Conservation (phyloP, 2,888 invertebrate genomes). For the Hemistola chrysoprasaria region DNA sequence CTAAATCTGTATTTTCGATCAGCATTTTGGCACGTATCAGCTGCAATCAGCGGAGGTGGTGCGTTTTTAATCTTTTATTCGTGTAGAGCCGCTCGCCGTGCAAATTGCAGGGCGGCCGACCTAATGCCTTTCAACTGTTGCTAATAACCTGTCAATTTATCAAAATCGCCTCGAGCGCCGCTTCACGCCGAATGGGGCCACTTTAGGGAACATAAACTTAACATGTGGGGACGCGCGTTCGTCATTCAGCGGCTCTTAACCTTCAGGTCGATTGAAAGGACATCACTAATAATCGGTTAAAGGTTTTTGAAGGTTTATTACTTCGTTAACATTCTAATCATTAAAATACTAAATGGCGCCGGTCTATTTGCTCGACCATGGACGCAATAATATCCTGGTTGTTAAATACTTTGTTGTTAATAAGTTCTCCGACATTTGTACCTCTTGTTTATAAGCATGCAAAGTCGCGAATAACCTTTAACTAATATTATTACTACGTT, state of each 20-base stretch:
- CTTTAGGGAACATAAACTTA: constrained; percentile 48
- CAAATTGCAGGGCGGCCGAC: constrained; percentile 79
- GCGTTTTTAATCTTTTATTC: constrained; percentile 76
- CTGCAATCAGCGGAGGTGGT: constrained; percentile 61
- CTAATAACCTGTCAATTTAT: constrained; percentile 82
- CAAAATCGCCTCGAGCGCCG: constrained; percentile 66
- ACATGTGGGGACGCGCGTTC: constrained; percentile 35
- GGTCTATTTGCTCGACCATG: constrained; percentile 3
- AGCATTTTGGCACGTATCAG: constrained; percentile 54
- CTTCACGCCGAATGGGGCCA: constrained; percentile 48
- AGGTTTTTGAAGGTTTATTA: constrained; percentile 29
- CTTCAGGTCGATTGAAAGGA: constrained; percentile 21
- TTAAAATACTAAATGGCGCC: constrained; percentile 10
- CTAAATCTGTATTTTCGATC: constrained; percentile 35
- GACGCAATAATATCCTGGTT: background rate
- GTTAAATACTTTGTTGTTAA: constrained; percentile 11
- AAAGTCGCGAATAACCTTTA: constrained; percentile 3
- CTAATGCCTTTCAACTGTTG: constrained; percentile 82
- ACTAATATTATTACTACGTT: too few species aligned
- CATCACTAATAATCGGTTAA: constrained; percentile 5
- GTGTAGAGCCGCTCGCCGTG: constrained; percentile 60
- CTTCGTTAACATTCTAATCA: constrained; percentile 12
- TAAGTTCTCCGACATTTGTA: background rate
- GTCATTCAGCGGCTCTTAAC: constrained; percentile 34
- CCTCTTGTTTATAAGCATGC: background rate